Evolutionary conservation across 2,797 vertebrate genomes (phyloP).

Genomic region (Paguma larvata): DNA sequence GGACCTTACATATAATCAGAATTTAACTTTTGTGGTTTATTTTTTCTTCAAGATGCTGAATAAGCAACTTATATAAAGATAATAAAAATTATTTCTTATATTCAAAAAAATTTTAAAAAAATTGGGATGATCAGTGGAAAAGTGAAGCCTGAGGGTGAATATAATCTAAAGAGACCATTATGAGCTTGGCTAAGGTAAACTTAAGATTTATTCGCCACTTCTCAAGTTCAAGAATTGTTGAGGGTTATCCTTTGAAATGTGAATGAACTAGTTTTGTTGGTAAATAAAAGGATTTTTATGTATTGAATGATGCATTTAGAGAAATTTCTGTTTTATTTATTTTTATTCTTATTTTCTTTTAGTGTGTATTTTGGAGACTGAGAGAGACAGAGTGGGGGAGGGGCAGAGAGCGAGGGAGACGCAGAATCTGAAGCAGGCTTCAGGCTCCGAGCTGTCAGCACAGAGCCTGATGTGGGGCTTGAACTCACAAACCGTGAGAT

Average conservation of each 20-base stretch:
- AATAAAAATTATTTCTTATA: neutral
- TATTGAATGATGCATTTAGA: constrained; percentile 47
- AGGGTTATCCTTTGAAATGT: constrained; percentile 41
- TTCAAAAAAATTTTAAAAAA: neutral
- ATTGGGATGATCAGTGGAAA: neutral
- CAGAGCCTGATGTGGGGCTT: too few relatives aligned
- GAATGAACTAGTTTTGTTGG: neutral
- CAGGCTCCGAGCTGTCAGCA: too few relatives aligned
- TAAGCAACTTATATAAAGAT: neutral
- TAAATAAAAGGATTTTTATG: constrained; percentile 55
- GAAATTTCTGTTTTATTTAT: neutral
- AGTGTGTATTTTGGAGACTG: too few relatives aligned
- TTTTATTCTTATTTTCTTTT: too few relatives aligned
- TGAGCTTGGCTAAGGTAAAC: constrained; percentile 3
- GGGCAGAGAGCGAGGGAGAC: too few relatives aligned
- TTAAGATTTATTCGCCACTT: neutral
- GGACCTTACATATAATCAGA: constrained; percentile 16
- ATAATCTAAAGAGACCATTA: constrained; percentile 17
- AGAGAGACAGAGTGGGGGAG: too few relatives aligned
- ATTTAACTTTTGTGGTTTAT: constrained; percentile 11
- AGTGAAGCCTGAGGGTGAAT: neutral
- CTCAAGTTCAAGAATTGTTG: constrained; percentile 34
- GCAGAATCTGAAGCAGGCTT: too few relatives aligned
- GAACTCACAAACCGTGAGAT: too few relatives aligned
- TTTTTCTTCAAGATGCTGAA: neutral